Percentiles rank a stretch among this genome's conserved stretches.
Evolutionary conservation across 2,888 invertebrate genomes (phyloP).

Genomic region (Amaurobius ferox): DNA sequence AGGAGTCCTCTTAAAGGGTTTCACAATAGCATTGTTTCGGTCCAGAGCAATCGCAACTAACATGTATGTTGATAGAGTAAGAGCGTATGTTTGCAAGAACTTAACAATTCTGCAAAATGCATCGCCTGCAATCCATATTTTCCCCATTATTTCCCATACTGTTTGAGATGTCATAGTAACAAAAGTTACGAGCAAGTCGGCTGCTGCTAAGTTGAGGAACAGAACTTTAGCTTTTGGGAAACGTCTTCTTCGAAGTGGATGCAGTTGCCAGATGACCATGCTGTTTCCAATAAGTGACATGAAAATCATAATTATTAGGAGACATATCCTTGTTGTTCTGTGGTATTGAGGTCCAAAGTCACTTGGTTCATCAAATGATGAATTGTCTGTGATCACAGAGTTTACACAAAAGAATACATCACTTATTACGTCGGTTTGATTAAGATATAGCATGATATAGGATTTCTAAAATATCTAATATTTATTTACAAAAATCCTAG

Average conservation of each 20-base stretch:
- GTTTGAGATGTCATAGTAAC: conserved; percentile 75
- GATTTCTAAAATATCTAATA: too few species aligned
- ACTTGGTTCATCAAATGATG: not conserved
- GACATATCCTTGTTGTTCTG: conserved; percentile 32
- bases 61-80: conserved; percentile 77
- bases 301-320: conserved; percentile 46
- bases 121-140: conserved; percentile 76
- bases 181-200: conserved; percentile 66
- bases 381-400: conserved; percentile 11
- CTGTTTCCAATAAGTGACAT: conserved; percentile 57
- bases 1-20: conserved; percentile 75
- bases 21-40: conserved; percentile 77
- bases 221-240: conserved; percentile 59
- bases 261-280: conserved; percentile 39
- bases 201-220: conserved; percentile 62
- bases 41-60: conserved; percentile 78
- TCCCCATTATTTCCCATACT: conserved; percentile 76
- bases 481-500: too few species aligned
- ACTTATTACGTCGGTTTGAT: not conserved
- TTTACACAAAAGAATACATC: not conserved
- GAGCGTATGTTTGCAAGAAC: conserved; percentile 77
- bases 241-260: conserved; percentile 30
- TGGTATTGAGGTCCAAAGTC: conserved; percentile 69
- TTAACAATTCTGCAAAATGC: conserved; percentile 77
- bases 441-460: conserved; percentile 2